Evolutionary conservation across 2,113 vertebrate species (phyloP).

Genomic region (Columbina picui): DNA sequence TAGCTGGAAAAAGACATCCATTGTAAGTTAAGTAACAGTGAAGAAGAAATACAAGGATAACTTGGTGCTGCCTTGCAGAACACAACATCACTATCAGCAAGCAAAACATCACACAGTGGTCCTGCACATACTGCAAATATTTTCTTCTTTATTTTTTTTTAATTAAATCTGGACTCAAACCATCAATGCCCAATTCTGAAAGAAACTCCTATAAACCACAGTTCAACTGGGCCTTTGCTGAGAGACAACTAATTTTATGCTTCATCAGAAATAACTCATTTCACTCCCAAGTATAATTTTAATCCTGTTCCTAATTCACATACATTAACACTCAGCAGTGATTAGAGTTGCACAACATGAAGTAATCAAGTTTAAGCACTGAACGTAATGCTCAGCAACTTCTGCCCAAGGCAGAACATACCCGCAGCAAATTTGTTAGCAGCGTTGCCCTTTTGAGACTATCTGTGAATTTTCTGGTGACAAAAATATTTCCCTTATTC

Average conservation of each 20-base stretch:
- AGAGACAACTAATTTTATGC: slow-evolving; percentile 24
- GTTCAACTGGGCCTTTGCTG: not conserved
- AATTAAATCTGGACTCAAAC: not conserved
- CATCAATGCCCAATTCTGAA: not conserved
- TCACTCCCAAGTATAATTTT: slow-evolving; percentile 30
- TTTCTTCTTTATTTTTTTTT: not conserved
- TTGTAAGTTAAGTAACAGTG: not conserved
- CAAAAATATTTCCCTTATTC: not conserved
- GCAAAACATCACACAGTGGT: not conserved
- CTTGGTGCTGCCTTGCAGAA: not conserved
- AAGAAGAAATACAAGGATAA: not conserved
- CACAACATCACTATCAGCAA: not conserved
- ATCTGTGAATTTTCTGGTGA: not conserved
- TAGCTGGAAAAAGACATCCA: not conserved
- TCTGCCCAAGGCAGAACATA: not conserved
- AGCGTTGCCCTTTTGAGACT: not conserved
- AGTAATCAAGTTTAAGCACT: slow-evolving; percentile 13
- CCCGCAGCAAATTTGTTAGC: not conserved
- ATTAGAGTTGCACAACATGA: slow-evolving; percentile 21
- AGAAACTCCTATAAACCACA: not conserved
- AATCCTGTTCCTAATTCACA: slow-evolving; percentile 24
- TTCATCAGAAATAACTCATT: slow-evolving; percentile 45
- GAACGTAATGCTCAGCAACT: not conserved
- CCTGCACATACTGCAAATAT: not conserved
- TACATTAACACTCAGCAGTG: slow-evolving; percentile 8